Evolutionary conservation across 2,113 vertebrate species (phyloP).

Genomic region (Lates calcarifer): DNA sequence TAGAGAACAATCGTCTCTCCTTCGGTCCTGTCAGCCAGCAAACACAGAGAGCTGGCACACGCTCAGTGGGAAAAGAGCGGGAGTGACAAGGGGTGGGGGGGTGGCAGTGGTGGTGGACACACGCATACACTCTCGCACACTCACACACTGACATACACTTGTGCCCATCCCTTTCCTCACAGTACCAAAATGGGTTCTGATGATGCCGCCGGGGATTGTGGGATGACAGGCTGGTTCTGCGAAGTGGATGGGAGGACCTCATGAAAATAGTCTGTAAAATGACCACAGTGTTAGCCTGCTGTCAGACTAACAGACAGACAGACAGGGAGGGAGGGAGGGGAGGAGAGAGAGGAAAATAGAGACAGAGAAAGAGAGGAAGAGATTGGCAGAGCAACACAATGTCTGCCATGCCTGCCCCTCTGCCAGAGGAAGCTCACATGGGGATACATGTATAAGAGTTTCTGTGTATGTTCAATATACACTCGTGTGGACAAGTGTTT

Average conservation of each 20-base stretch:
- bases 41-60: constrained; percentile 83
- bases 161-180: constrained; percentile 57
- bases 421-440: constrained; percentile 43
- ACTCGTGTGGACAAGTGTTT: constrained; percentile 51
- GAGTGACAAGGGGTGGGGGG: constrained; percentile 66
- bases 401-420: constrained; percentile 43
- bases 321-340: constrained; percentile 27
- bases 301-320: constrained; percentile 63
- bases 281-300: constrained; percentile 68
- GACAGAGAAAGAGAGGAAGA: constrained; percentile 35
- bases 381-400: constrained; percentile 22
- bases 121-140: constrained; percentile 15
- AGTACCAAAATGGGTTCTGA: constrained; percentile 66
- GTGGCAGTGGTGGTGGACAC: constrained; percentile 46
- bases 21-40: constrained; percentile 80
- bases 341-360: constrained; percentile 19
- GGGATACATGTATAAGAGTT: constrained; percentile 32
- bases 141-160: constrained; percentile 23
- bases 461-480: constrained; percentile 30
- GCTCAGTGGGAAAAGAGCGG: constrained; percentile 76
- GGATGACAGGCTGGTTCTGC: constrained; percentile 68
- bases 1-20: constrained; percentile 79
- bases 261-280: constrained; percentile 70
- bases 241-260: constrained; percentile 70
- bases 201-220: constrained; percentile 59